Evolutionary conservation across 2,113 vertebrate species (phyloP), one percentile per base, ranked within the genome.

Genomic region (Psammodynastes pulverulentus): DNA sequence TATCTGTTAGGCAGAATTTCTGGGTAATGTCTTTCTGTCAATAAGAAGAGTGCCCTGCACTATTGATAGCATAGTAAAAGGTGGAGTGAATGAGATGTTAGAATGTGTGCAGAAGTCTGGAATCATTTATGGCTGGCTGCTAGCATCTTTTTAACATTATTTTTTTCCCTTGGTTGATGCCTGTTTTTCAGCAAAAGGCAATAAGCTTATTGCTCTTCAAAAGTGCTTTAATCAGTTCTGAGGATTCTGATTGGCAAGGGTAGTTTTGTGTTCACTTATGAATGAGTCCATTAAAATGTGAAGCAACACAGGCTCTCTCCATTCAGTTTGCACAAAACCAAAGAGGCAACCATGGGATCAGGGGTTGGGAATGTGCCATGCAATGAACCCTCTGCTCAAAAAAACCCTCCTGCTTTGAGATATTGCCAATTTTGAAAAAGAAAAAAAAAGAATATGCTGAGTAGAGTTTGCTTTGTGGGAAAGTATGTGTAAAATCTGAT

Each of bases 1-100:
- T 79, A 12, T 92, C 43, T 24, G 90, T 90, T 95, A 91, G 84
- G 88, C 92, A 62, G 94, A 91, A 95, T 96, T 95, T 94, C 91
- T 51, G 84, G 89, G 89, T 79, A 91, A 56, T 94, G 93, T 95
- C 94, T 96, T 84, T 79, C 89, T 84, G 1, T 94, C 94, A 62
- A 84, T 94, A 93, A 92, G 84, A 95, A 93, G 91, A 93, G 51
- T 34, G 29, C 86, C 91, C n/a, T 29, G 7, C 49, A 39, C 67
- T 93, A 93, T 91, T 91, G 91, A 79, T 91, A 53, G 43, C 91
- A 56, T 49, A 51, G 86, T 46, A 89, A 54, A 92, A 89, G 21
- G 29, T 6, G 85, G 34, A 23, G 24, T 1, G 89, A 3, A 91
- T 93, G 88, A 93, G 43, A 26, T 88, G 84, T 26, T 23, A 87